Base-by-base conservation (phyloP, 2,797 vertebrate genomes). In the Leuciscus waleckii region DNA sequence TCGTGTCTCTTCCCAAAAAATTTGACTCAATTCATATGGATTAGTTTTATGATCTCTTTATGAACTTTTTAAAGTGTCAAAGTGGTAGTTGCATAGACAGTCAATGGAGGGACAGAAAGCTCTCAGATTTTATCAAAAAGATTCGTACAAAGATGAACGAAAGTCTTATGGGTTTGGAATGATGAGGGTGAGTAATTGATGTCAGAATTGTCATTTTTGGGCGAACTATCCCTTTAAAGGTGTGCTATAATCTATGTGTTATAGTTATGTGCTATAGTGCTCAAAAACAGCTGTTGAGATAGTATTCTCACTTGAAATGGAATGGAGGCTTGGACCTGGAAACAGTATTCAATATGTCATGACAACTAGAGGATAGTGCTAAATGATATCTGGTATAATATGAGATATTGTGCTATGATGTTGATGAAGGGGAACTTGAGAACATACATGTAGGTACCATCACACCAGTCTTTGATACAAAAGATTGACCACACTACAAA, bases 101-200 rank as follows among this genome's bases (percentile, higher is more conserved):
- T 41, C 21, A 13, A 14, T n/a, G 21, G 7, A 41, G 21, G 46
- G 46, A 46, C 46, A 46, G 46, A 46, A 46, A 5, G 14, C 46
- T 16, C 4, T 49, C 46, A 17, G 16, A 49, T 49, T 17, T 49
- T 17, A 49, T 49, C 4, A 49, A 17, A 49, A 49, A 16, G 1
- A 49, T 17, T 17, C 0, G 5, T 6, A 49, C 0, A 0, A 70
- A n/a, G 10, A 41, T 41, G 21, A 70, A 41, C 0, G 5, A 19
- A 68, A 5, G 67, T 11, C 9, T 39, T 68, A 37, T 2, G 8
- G 21, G 8, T 56, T 56, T n/a, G 23, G 54, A 23, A 56, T 1
- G 8, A 56, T 23, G 54, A 56, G 21, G 21, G 3, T 0, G 54
- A 56, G 21, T 56, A 56, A 10, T 23, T 56, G 23, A 56, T 54